phyloP scores from a whole-genome alignment of 2,888 invertebrate genomes.

The Idaea biselata region DNA sequence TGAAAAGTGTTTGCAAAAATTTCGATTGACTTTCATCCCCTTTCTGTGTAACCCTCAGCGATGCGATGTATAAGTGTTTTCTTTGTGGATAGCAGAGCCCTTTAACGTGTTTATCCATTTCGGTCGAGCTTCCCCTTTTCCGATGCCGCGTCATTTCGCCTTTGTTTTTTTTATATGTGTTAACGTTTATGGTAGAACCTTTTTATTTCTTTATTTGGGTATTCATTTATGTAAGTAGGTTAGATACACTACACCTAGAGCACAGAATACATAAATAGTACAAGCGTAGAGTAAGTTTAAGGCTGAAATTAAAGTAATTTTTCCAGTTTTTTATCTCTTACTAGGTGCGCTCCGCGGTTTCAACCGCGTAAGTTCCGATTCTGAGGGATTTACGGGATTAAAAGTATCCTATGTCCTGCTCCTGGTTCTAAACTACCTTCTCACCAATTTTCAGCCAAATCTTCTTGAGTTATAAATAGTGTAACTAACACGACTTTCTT shows the following conservation, averaged over 20 bases:
- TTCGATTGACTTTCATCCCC: constrained; percentile 65
- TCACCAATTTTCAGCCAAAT: no score
- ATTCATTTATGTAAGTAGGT: not conserved
- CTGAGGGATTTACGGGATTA: no score
- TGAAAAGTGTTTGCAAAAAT: constrained; percentile 55
- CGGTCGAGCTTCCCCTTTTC: constrained; percentile 60
- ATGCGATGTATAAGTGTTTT: constrained; percentile 70
- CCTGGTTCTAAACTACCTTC: no score
- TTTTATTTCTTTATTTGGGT: constrained; percentile 14
- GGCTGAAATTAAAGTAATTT: no score
- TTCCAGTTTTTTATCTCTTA: no score
- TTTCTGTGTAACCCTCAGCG: constrained; percentile 38
- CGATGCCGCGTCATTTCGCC: constrained; percentile 54
- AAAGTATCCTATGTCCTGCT: no score
- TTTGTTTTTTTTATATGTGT: constrained; percentile 42
- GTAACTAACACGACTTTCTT: no score
- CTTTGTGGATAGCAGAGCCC: constrained; percentile 75
- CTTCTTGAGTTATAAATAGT: no score
- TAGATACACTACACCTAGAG: not conserved
- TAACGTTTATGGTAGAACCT: constrained; percentile 25
- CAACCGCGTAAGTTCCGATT: no score
- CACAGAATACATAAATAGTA: no score
- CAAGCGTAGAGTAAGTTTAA: no score
- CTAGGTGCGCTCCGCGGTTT: no score
- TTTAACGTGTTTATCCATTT: constrained; percentile 77